Percentiles rank a stretch among this genome's conserved stretches.
phyloP scores from a whole-genome alignment of 2,113 vertebrate genomes.

The cat (Felis catus) region F.catus_Fca126_mat1.0 CM031413.1:89516001-89516500 shows the following conservation, averaged over 20 bases:
- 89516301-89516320: background rate
- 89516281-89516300: background rate
- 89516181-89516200: background rate
- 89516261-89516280: background rate
- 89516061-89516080: conserved; percentile 67
- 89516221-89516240: background rate
- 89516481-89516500: background rate
- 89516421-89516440: background rate
- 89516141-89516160: conserved; percentile 32
- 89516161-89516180: background rate
- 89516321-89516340: background rate
- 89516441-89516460: background rate
- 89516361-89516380: background rate
- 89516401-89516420: conserved; percentile 22
- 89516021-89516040: conserved; percentile 63
- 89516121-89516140: conserved; percentile 42
- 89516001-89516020: conserved; percentile 55
- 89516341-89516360: background rate
- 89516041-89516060: conserved; percentile 74
- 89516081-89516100: conserved; percentile 19
- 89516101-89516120: background rate
- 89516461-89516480: background rate
- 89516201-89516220: background rate
- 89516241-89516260: background rate
- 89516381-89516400: background rate